Evolutionary conservation across 2,888 invertebrate species (phyloP).

Genomic region (Hirudinaria manillensis): DNA sequence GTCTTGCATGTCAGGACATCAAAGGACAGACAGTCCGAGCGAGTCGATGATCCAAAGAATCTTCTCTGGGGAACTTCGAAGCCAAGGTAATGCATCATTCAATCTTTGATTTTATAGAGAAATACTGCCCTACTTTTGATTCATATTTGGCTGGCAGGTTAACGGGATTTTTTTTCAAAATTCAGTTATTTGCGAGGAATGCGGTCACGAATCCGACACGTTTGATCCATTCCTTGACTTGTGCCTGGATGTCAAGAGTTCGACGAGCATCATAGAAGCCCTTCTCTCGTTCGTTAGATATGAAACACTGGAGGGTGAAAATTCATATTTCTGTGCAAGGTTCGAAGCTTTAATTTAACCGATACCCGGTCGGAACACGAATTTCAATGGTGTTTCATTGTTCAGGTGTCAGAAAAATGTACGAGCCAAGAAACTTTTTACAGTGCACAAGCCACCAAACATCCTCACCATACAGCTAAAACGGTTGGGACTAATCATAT

Average conservation of each 20-base stretch:
- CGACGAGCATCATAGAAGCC: constrained; percentile 73
- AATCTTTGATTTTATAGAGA: background rate
- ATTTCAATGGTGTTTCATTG: background rate
- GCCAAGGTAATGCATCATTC: constrained; percentile 15
- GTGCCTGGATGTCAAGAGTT: constrained; percentile 71
- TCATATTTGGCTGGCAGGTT: background rate
- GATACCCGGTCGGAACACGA: background rate
- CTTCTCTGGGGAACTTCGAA: constrained; percentile 26
- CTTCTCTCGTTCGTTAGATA: constrained; percentile 80
- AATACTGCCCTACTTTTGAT: background rate
- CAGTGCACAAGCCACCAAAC: constrained; percentile 82
- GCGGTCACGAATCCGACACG: constrained; percentile 84
- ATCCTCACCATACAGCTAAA: constrained; percentile 89
- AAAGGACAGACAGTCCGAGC: constrained; percentile 3
- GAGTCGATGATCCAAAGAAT: constrained; percentile 16
- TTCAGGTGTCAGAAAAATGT: constrained; percentile 78
- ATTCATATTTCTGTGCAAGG: constrained; percentile 77
- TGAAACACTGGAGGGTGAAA: constrained; percentile 80
- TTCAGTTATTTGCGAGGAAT: constrained; percentile 67
- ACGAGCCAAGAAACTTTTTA: constrained; percentile 86
- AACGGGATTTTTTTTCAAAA: background rate
- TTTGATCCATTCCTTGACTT: constrained; percentile 94
- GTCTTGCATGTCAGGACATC: constrained; percentile 53
- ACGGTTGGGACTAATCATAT: constrained; percentile 56
- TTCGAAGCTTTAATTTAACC: constrained; percentile 39